These are phyloP conservation scores for Marmota monax DNA, from an alignment of 2,113 vertebrate genomes.

Conservation along the genomic window DNA sequence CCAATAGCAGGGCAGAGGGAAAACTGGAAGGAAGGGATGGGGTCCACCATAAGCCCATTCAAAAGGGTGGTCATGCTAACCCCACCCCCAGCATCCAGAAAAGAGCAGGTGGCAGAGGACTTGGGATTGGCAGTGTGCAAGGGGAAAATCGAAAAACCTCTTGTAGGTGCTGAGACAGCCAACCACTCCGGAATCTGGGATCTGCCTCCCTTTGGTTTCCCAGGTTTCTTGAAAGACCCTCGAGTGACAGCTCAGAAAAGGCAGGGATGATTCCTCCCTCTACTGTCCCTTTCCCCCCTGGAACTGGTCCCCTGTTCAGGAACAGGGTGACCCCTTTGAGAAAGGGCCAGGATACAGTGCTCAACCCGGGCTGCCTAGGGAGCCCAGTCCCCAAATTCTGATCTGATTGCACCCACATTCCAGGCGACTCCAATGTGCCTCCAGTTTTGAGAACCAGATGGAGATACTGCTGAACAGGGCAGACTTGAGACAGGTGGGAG, in stretches of 20 bases:
- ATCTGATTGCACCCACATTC: background rate
- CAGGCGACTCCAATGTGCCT: background rate
- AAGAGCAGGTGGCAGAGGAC: background rate
- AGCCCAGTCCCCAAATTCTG: background rate
- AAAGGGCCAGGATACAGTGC: rapidly evolving
- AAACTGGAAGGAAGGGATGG: background rate
- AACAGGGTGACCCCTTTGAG: background rate
- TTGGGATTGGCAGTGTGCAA: background rate
- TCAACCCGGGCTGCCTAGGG: background rate
- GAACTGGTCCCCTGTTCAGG: background rate
- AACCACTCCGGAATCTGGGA: background rate
- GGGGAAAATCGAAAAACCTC: background rate
- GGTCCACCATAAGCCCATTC: too few species aligned
- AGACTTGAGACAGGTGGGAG: background rate
- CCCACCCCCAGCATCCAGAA: background rate
- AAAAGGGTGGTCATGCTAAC: background rate
- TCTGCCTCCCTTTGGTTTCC: background rate
- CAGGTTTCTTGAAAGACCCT: background rate
- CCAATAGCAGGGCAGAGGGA: background rate
- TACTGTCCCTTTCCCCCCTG: rapidly evolving
- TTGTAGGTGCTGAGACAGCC: background rate
- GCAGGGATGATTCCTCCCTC: background rate
- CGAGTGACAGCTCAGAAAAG: background rate
- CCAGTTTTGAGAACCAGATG: background rate
- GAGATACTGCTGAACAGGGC: background rate